Base-by-base conservation (phyloP, 2,113 vertebrate species). In the Trematocara zebra region DNA sequence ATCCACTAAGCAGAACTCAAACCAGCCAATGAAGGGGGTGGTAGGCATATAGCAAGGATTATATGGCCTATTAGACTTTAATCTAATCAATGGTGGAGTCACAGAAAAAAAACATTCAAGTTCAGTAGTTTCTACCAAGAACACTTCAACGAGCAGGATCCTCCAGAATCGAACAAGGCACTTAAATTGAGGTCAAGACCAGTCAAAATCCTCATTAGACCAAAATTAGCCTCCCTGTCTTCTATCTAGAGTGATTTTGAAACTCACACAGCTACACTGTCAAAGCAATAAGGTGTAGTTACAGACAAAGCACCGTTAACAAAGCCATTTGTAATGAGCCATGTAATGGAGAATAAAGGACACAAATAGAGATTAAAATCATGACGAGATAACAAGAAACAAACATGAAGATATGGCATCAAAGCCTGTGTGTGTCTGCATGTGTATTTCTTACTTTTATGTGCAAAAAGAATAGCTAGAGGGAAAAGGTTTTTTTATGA, bases 161-260 rank as follows among this genome's bases (percentile, higher is more conserved):
- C 57, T 26, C 76, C 56, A 72, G 80, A 89, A 90, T 83, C 5
- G 9, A 89, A 87, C 86, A 86, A 57, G 84, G 40, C 74, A 74
- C 15, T 56, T 85, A 85, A 89, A 91, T 88, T 90, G 81, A 78
- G 88, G 88, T 91, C 85, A 87, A 85, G 80, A 90, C 47, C 33
- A 81, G 83, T 89, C 86, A 90, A 89, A 89, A 80, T 88, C 57
- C 82, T 87, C 47, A 83, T 90, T 86, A 82, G 18, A 74, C 51
- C 72, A 86, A 81, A 87, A 84, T 90, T 86, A 69, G 47, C 64
- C 54, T 26, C 64, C 17, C 47, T 80, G 79, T 81, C 86, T 82
- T 57, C 61, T 54, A 54, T 81, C 56, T 26, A 20, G 64, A 82
- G 69, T 33, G 15, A 86, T 54, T 57, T 15, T 33, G 5, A 76